phyloP scores from a whole-genome alignment of 1,140 invertebrate species.

The Geopemphigus sp. region DNA sequence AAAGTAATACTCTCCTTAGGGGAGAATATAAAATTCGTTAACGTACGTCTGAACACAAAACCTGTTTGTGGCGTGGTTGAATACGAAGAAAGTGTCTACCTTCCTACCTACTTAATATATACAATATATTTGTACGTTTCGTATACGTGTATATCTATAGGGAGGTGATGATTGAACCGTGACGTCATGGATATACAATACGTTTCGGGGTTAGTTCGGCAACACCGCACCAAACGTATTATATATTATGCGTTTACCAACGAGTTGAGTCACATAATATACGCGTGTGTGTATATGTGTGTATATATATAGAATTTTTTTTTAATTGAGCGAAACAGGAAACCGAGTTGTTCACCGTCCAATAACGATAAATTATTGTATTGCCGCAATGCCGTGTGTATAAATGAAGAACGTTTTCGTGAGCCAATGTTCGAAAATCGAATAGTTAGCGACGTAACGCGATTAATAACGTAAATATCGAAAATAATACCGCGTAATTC shows the following conservation, averaged over 20 bases:
- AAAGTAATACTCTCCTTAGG: neutral
- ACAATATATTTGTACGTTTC: no score
- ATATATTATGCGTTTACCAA: neutral
- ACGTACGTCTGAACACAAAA: neutral
- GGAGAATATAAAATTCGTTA: neutral
- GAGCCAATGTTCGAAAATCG: neutral
- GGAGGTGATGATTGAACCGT: conserved; percentile 38
- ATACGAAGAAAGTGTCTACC: conserved; percentile 5
- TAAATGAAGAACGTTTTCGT: neutral
- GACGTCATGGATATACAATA: conserved; percentile 37
- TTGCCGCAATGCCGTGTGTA: no score
- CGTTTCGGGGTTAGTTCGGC: conserved; percentile 29
- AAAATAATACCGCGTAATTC: no score
- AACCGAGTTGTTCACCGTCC: neutral
- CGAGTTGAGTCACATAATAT: no score
- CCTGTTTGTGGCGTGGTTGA: neutral
- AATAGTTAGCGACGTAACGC: neutral
- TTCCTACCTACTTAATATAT: no score
- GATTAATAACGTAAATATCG: no score
- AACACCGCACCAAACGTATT: conserved; percentile 9
- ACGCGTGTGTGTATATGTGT: no score
- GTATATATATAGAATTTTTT: neutral
- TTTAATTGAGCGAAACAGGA: conserved; percentile 20
- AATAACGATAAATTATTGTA: neutral
- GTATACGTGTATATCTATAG: no score